Base-by-base conservation (phyloP, 2,888 invertebrate genomes). In the Orthonevra nobilis region DNA sequence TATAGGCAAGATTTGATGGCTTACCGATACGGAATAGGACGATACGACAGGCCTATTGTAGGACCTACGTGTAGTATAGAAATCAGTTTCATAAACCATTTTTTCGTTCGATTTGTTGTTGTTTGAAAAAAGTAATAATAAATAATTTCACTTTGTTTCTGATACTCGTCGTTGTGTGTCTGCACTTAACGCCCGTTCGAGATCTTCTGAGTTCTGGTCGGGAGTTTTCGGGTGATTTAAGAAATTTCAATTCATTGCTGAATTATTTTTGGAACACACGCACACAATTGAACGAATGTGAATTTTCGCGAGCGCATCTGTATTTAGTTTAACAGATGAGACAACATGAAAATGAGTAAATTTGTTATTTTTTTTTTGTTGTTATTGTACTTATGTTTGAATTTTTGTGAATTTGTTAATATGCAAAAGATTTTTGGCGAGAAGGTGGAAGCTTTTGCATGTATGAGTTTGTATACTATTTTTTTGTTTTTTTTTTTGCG, bases 81-180 rank as follows among this genome's bases (percentile, higher is more conserved):
- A 96, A 91, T 96, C 96, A 92, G 94, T 94, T 91, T 95, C 95
- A 94, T 96, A 96, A 91, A 96, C 96, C 96, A 96, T 96, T 90
- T n/a, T n/a, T 91, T 92, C 82, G 82, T 82, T 83, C 77, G 82
- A 81, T 83, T 82, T 75, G 61, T 66, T 72, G n/a, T 46, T 58
- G 56, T 42, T 26, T 66, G 64, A 63, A 34, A 26, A 74, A 75
- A 77, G 50, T 69, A 46, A 73, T 61, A 36, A 52, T 46, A 69
- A 69, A 75, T 68, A 61, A 44, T n/a, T 26, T 66, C 46, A 26
- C 32, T 73, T 83, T 81, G 81, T 84, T 84, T 77, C 82, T 82
- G 73, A 81, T 74, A 72, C 77, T 83, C 83, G 82, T 86, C 83
- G 86, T 84, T 79, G 83, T 81, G 82, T 83, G 83, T 86, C 85